Evolutionary conservation across 2,113 vertebrate species (phyloP), one percentile per base, ranked within the genome.

Genomic region (Acanthisitta chloris): DNA sequence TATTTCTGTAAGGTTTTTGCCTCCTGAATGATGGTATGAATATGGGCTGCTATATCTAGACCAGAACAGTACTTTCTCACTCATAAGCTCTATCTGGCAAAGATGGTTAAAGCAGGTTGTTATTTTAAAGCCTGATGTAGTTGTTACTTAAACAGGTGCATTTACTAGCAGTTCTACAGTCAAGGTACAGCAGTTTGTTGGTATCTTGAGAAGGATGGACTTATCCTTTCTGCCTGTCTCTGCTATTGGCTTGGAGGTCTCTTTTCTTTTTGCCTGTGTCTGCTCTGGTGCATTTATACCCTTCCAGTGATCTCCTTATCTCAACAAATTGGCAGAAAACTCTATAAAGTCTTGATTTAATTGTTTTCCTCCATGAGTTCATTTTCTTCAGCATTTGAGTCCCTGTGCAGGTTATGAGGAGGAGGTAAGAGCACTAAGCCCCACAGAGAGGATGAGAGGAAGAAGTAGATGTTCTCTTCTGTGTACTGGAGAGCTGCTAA

Each of bases 391-490:
- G 70, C 33, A 7, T 62, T 62, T 74, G 78, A 57, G 58, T 46
- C 12, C 18, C 25, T 66, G 45, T 34, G 64, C 9, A 16, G 18
- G 31, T 77, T 45, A 6, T 6, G 17, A 70, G 46, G 61, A 33
- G 28, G 17, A 36, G 17, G 26, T 45, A 14, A 20, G 58, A 73
- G 11, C 36, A 16, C 11, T 29, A 40, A 55, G 49, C 19, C 11
- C 16, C 52, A 34, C 33, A 64, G 71, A 34, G 42, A 28, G 42
- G 20, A 9, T 28, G 16, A 38, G 36, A 66, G 69, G 17, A 64
- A 31, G 38, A 58, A 14, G 4, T 2, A 20, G 48, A 20, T 0
- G 0, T 79, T 90, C 26, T 5, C 20, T 7, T 59, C 12, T 38
- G 15, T 1, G 11, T 62, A 42, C 31, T 62, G 36, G 40, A 29